Base-by-base conservation (phyloP, 2,113 vertebrate genomes). In the Hippopotamus amphibius region DNA sequence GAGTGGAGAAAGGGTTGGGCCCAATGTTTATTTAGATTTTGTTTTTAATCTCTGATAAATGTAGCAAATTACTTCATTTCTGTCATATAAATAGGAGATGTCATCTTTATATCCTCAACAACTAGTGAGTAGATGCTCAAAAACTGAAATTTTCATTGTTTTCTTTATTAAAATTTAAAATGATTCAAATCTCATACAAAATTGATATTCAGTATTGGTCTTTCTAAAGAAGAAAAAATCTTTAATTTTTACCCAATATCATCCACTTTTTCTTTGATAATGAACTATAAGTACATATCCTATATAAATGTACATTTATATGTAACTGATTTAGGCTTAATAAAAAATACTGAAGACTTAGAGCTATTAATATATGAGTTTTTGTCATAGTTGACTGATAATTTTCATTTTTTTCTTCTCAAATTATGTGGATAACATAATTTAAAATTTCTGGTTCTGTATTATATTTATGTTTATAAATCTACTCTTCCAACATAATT, bases 151-250 rank as follows among this genome's bases (percentile, higher is more conserved):
- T 50, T 33, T 33, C 46, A 17, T 77, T 88, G 16, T 9, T 93
- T 87, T 83, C 46, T 22, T 74, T 80, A 65, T 88, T 74, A 43
- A 0, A 57, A 81, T 89, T 71, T 92, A 21, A 93, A 80, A 37
- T 87, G 16, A 95, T 43, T 72, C 22, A 76, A 79, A 90, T 76
- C 16, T 30, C 37, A 72, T 33, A 50, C 15, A 71, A 97, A 95
- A n/a, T 7, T 71, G 5, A 43, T 57, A 76, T 61, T 74, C 10
- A 61, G 16, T 77, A n/a, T 2, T 10, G 8, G 37, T 59, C 7
- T 53, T 50, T 66, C 46, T 65, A 72, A 76, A 88, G 2, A 41
- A 24, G 24, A 59, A 85, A 9, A 12, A 63, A 21, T 24, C 2
- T 28, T 85, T 84, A 22, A 8, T 37, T 96, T 82, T 72, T 74